Evolutionary conservation across 2,888 invertebrate species (phyloP), one percentile per base, ranked within the genome.

Genomic region (Drosophila pseudotakahashii): DNA sequence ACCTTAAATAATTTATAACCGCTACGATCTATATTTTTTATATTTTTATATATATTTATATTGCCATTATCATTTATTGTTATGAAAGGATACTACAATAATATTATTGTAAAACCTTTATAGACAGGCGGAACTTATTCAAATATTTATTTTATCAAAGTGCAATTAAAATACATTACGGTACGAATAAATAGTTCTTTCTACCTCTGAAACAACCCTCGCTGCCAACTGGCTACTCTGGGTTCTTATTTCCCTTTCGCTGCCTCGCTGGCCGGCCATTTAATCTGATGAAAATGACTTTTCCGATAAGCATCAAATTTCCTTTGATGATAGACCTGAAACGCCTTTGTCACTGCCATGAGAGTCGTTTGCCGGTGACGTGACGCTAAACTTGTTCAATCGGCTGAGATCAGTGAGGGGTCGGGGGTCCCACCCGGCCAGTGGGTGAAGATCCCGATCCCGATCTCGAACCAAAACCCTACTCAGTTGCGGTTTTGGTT

Each of bases 251-350:
- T 74, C 47, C 44, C 68, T 42, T 39, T 55, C 75, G 62, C 47
- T 66, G 55, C 51, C 61, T 47, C 41, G 13, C 47, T 7, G 69
- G 75, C 52, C 63, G 36, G 39, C 53, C 61, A 73, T 82, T 75
- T 63, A 75, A 75, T 77, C 73, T 81, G 75, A 68, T 71, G 75
- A 66, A 81, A 73, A 88, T 72, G 54, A 69, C 70, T 88, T 85
- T 85, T 79, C 63, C 83, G 82, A 82, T 82, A 82, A 81, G 88
- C 88, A 88, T 82, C 85, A 88, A 79, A 79, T 88, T 82, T 82
- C 82, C 71, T 77, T 42, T 52, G 88, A 75, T 81, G 75, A 82
- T 79, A 59, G 73, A 72, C 82, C 58, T 77, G 82, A 59, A 72
- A 85, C 85, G 81, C 85, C 88, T 82, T 84, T 82, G 85, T 87